Base-by-base conservation (phyloP, 2,113 vertebrate species). In the Morone chrysops region DNA sequence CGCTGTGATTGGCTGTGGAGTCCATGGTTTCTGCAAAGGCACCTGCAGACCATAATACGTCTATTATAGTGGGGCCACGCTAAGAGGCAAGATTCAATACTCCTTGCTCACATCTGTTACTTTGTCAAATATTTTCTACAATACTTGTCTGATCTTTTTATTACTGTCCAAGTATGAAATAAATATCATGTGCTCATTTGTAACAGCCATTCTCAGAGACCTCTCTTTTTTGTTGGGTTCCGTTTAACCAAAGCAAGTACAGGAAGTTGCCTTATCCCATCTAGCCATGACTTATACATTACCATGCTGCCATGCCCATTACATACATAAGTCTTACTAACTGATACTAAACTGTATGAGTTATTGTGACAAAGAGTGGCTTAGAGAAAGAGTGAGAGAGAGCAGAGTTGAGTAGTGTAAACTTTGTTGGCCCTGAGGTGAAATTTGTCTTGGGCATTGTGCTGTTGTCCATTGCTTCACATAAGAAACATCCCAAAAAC, bases 11-110 rank as follows among this genome's bases (percentile, higher is more conserved):
- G 68, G 75, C 65, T 41, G 70, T 41, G 48, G 41, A 63, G 25
- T 83, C 63, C 18, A 13, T 41, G 56, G 79, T 71, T 80, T 71
- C 75, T 85, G 67, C 70, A 80, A 83, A 65, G 75, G 77, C 83
- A 80, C 76, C 77, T 68, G 82, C 47, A 76, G 75, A 84, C 78
- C 51, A 73, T 76, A 84, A 84, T 84, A 78, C 70, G 53, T 84
- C 82, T 63, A 83, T 81, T 85, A 71, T n/a, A 57, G 38, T 13
- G 48, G 75, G 75, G 72, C 38, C 61, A 78, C 73, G 69, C n/a
- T 56, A 56, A 83, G 69, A 66, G 40, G 56, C 8, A 1, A n/a
- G 54, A 85, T 62, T 83, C 70, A 77, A 82, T 53, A 70, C 38
- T 60, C 48, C n/a, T 14, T 38, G n/a, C 66, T 78, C 70, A 71